phyloP scores from a whole-genome alignment of 2,888 invertebrate genomes.

The Drosophila paramelanica region DNA sequence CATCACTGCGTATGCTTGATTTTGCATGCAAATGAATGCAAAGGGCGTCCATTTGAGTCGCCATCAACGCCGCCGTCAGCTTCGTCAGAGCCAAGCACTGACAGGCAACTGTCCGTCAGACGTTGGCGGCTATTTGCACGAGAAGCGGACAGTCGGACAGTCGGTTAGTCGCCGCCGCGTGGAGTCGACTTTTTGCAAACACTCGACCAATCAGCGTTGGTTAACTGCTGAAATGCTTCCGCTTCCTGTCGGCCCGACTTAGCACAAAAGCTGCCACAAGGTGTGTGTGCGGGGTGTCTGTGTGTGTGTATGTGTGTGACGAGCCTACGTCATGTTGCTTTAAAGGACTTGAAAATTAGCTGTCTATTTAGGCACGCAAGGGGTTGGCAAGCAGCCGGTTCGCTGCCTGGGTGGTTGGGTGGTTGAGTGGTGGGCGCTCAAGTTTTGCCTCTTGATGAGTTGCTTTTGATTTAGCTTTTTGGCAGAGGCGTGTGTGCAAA shows the following conservation, averaged over 20 bases:
- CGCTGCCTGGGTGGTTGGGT: too few species aligned
- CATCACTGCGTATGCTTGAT: slow-evolving; percentile 54
- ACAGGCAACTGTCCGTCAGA: slow-evolving; percentile 48
- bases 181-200: slow-evolving; percentile 63
- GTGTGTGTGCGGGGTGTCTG: neutral
- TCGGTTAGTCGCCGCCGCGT: slow-evolving; percentile 12
- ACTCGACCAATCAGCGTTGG: slow-evolving; percentile 79
- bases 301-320: slow-evolving; percentile 24
- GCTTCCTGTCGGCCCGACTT: slow-evolving; percentile 67
- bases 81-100: slow-evolving; percentile 1
- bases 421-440: slow-evolving; percentile 1
- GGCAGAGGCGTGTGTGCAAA: slow-evolving; percentile 58
- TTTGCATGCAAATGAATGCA: slow-evolving; percentile 78
- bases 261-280: slow-evolving; percentile 23
- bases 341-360: slow-evolving; percentile 76
- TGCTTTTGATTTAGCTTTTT: slow-evolving; percentile 58
- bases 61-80: slow-evolving; percentile 68
- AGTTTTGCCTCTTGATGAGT: slow-evolving; percentile 45
- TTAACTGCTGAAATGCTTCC: slow-evolving; percentile 79
- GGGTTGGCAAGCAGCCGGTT: neutral
- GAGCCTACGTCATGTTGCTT: slow-evolving; percentile 70
- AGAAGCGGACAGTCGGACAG: slow-evolving; percentile 25
- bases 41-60: slow-evolving; percentile 71
- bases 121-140: slow-evolving; percentile 34
- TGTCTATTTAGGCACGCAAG: slow-evolving; percentile 78